Percentiles rank a stretch among this genome's conserved stretches.
These are phyloP conservation scores for Heliconius cydno DNA, from an alignment of 2,888 invertebrate species.

Conservation along the genomic window DNA sequence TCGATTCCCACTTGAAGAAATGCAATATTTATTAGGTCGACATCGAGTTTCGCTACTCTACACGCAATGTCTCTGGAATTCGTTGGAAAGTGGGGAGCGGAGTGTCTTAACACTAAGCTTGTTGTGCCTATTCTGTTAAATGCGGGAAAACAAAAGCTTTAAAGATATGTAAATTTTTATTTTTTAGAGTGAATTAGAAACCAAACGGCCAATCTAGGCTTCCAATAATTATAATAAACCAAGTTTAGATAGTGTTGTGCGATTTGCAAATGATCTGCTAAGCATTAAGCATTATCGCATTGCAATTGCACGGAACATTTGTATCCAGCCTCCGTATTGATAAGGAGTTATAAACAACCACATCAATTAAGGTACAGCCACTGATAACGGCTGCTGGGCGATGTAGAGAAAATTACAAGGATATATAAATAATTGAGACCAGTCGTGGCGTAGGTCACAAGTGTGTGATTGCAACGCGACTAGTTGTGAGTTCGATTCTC, in stretches of 20 bases:
- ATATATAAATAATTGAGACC: conserved; percentile 8
- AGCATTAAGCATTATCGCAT: conserved; percentile 18
- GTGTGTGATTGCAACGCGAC: no score
- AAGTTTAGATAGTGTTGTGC: conserved; percentile 14
- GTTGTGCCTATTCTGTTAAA: no score
- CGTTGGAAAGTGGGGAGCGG: no score
- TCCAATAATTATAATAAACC: background rate
- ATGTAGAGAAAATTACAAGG: conserved; percentile 17
- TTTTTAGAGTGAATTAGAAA: background rate
- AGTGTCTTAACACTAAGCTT: no score
- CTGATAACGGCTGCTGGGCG: conserved; percentile 13
- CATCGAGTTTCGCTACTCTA: no score
- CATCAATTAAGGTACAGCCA: conserved; percentile 24
- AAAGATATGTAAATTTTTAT: background rate
- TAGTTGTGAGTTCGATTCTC: no score
- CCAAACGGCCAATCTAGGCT: background rate
- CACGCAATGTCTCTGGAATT: no score
- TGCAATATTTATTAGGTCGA: no score
- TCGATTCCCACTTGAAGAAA: no score
- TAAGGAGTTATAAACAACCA: conserved; percentile 28
- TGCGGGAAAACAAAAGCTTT: no score
- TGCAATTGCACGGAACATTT: conserved; percentile 25
- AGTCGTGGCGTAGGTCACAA: no score
- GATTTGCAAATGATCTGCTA: conserved; percentile 21
- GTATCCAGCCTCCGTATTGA: conserved; percentile 25